Base-by-base conservation (phyloP, 2,113 vertebrate species). In the Psilopogon haemacephalus region DNA sequence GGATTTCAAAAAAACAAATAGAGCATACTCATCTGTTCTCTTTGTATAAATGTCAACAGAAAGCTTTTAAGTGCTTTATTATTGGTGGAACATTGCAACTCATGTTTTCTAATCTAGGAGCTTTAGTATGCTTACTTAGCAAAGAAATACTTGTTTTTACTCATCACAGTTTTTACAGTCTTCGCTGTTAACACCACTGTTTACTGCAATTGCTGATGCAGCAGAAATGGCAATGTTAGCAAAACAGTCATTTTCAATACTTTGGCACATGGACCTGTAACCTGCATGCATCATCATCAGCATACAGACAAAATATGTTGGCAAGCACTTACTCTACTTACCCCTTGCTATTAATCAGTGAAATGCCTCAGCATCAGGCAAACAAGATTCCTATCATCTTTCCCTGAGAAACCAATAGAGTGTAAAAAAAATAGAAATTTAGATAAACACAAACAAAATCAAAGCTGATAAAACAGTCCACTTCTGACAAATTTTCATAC, bases 41-140 rank as follows among this genome's bases (percentile, higher is more conserved):
- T 90, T 94, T 77, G 78, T 95, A 46, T 46, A 91, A 92, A 84
- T 65, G 90, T 90, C 94, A 95, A 94, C 76, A 91, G 70, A 92
- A 92, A 86, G 88, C 95, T 96, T 93, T 96, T 67, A 95, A 94
- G 87, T 87, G 88, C 85, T 95, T 95, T 94, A 93, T 92, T 95
- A 96, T 30, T 62, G 70, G 92, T 84, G 46, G 86, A 96, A 95
- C 78, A 75, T 26, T 86, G 92, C 87, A 94, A 93, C 93, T 95
- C 80, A 59, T 67, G 89, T 84, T 96, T 95, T 78, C 83, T 93
- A 93, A 96, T 94, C 92, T 93, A 89, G 54, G 71, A 96, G 83
- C 90, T 90, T 94, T 95, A 86, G 54, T 78, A 90, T 69, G 84
- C 89, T 96, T 93, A 88, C 84, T 93, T 92, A 80, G 84, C 86